Evolutionary conservation across 2,113 vertebrate species (phyloP).

Genomic region (Synodontis membranacea): DNA sequence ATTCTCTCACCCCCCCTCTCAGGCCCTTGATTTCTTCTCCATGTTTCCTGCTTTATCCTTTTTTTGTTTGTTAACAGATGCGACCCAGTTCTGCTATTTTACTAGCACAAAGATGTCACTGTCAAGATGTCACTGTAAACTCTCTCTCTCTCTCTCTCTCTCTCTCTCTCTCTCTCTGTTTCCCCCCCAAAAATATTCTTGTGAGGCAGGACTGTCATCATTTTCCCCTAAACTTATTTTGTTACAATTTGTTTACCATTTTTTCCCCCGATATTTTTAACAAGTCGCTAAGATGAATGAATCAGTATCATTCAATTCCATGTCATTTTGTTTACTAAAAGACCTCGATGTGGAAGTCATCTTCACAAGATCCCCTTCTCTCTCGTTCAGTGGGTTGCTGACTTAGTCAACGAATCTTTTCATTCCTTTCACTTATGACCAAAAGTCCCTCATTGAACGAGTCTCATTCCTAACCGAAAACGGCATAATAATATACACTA

Average conservation of each 20-base stretch:
- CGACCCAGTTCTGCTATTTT: slow-evolving; percentile 32
- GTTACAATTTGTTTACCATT: background rate
- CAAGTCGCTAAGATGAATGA: background rate
- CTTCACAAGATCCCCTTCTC: background rate
- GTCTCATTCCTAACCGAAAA: too few species aligned
- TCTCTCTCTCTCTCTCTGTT: background rate
- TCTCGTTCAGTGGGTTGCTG: background rate
- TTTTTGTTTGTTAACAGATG: slow-evolving; percentile 30
- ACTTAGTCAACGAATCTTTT: background rate
- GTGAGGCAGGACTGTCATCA: background rate
- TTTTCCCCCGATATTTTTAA: background rate
- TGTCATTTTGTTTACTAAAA: background rate
- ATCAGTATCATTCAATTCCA: background rate
- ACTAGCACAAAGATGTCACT: background rate
- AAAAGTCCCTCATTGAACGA: background rate
- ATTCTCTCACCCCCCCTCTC: background rate
- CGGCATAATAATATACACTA: background rate
- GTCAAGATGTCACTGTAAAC: slow-evolving; percentile 11
- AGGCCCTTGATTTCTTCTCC: background rate
- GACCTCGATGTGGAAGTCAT: background rate
- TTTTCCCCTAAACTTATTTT: background rate
- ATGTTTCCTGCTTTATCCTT: background rate
- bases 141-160: background rate
- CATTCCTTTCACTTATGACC: background rate
- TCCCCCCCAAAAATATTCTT: background rate